Conservation (phyloP, 1,140 invertebrate species). For the Scaptomyza montana region DNA sequence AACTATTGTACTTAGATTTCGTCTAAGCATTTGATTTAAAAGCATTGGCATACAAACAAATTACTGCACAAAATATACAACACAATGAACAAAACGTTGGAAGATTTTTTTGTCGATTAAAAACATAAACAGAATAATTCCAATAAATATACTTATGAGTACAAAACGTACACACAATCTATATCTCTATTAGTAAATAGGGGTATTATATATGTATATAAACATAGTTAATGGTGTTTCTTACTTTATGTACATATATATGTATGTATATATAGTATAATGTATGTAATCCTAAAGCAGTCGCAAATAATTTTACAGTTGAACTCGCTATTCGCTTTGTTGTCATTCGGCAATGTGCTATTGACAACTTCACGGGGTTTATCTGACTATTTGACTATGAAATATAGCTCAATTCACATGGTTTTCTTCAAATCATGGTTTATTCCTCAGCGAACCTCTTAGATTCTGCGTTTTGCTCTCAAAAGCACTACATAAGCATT, state of each 20-base stretch:
- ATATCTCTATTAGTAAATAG: slow-evolving; percentile 52
- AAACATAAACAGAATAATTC: slow-evolving; percentile 72
- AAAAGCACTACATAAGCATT: slow-evolving; percentile 62
- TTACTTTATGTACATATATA: slow-evolving; percentile 36
- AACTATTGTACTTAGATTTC: slow-evolving; percentile 45
- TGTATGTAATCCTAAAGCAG: slow-evolving; percentile 70
- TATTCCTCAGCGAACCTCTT: slow-evolving; percentile 44
- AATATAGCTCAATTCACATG: slow-evolving; percentile 68
- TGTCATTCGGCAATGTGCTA: slow-evolving; percentile 18
- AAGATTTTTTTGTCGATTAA: slow-evolving; percentile 53
- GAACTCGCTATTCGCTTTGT: slow-evolving; percentile 33
- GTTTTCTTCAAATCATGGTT: slow-evolving; percentile 42
- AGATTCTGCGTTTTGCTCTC: slow-evolving; percentile 27
- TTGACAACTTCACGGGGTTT: slow-evolving; percentile 48
- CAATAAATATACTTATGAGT: slow-evolving; percentile 65
- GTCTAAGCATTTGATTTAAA: slow-evolving; percentile 40
- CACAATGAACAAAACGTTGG: slow-evolving; percentile 66
- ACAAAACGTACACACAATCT: slow-evolving; percentile 52
- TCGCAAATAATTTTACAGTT: slow-evolving; percentile 76
- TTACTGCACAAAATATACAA: slow-evolving; percentile 69
- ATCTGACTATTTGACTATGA: slow-evolving; percentile 65
- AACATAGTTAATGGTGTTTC: slow-evolving; percentile 70
- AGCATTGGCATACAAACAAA: slow-evolving; percentile 62
- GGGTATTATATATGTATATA: slow-evolving; percentile 52
- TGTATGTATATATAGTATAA: slow-evolving; percentile 4